Base-by-base conservation (phyloP, 23 tunicate species). In the Trididemnum nubilum region DNA sequence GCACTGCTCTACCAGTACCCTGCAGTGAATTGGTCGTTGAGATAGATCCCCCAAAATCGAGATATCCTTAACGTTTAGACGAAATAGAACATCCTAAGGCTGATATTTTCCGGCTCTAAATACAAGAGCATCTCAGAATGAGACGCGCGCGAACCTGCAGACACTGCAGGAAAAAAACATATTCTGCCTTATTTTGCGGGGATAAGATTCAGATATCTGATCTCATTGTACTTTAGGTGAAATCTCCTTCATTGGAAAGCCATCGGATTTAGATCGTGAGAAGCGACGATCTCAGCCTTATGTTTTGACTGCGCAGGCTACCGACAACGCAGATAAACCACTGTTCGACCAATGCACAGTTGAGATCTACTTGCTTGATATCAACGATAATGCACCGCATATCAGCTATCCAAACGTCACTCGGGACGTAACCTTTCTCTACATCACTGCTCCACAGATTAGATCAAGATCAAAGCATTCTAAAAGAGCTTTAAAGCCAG, bases 321-420 rank as follows among this genome's bases (percentile, higher is more conserved):
- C 83, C 27, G 98, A 93, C 70, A 34, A 75, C 57, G 98, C 93
- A 0, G 34, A 58, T 26, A 25, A 50, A 9, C 83, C 86, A 25
- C 58, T 30, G 40, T 22, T 33, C 0, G 86, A 83, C 37, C 23
- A 34, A 1, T 83, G 77, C 1, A 73, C 67, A 2, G 98, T 84
- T 34, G 73, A 83, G 29, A 91, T 91, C 21, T 91, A 81, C 64
- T 67, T 92, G 23, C 61, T 39, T 4, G 97, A 92, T 39, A 76
- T 92, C 19, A 92, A 92, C 85, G 97, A 92, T 78, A 92, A 92
- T 78, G 39, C 65, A 25, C 97, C 97, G 0, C 28, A 34, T 15
- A 73, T 92, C 12, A 23, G 60, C 39, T 86, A 21, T 82, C 97
- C 97, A 26, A 79, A 92, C 81, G 92, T 82, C 0, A 82, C 84